Conservation (phyloP, 1,140 invertebrate genomes). For the Nasonia longicornis region DNA sequence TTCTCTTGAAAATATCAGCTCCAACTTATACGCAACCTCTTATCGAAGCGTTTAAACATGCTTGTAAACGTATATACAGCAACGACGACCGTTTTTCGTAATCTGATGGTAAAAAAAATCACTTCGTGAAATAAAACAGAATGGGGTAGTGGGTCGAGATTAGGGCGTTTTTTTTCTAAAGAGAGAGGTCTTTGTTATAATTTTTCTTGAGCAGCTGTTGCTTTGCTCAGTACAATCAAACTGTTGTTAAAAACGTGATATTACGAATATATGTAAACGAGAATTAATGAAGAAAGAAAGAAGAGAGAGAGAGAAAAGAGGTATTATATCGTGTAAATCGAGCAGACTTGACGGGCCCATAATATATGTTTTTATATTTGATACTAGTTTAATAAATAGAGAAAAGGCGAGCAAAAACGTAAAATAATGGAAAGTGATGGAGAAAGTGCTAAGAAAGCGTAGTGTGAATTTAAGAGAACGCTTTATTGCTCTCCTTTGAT, state of each 20-base stretch:
- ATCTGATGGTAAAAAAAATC: conserved; percentile 1
- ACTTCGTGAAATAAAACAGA: conserved; percentile 35
- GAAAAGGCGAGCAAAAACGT: conserved; percentile 52
- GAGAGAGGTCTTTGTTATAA: conserved; percentile 47
- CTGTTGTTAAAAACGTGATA: conserved; percentile 60
- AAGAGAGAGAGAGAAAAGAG: conserved; percentile 52
- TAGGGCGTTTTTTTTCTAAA: conserved; percentile 39
- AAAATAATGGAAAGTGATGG: conserved; percentile 39
- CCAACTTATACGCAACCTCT: neutral
- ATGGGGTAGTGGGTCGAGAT: conserved; percentile 32
- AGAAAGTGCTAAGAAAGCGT: conserved; percentile 35
- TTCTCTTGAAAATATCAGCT: neutral
- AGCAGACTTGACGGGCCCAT: conserved; percentile 63
- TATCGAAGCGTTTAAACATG: conserved; percentile 16
- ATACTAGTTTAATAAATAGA: conserved; percentile 65
- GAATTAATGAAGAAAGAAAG: conserved; percentile 42
- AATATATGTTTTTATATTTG: conserved; percentile 68
- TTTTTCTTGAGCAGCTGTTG: conserved; percentile 56
- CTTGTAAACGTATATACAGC: conserved; percentile 17
- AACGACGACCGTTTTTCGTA: conserved; percentile 17
- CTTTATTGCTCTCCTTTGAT: conserved; percentile 58
- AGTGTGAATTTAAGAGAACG: conserved; percentile 41
- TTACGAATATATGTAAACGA: conserved; percentile 57
- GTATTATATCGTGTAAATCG: conserved; percentile 64
- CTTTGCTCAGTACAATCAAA: conserved; percentile 64